Conservation (phyloP, 2,113 vertebrate genomes). For the Corythornis madagascariensis region DNA sequence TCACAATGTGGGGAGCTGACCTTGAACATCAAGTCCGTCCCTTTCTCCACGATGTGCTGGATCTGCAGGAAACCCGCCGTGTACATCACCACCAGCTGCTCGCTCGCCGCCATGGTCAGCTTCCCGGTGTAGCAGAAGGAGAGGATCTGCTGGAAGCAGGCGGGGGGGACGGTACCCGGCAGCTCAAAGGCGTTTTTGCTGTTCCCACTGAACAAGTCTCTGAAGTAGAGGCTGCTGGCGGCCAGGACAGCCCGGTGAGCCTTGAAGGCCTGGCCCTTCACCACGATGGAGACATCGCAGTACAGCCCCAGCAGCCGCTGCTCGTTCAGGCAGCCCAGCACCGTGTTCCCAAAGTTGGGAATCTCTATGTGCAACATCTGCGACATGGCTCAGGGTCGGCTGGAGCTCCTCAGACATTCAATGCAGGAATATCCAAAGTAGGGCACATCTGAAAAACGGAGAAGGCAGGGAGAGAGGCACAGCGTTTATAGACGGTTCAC, state of each 20-base stretch:
- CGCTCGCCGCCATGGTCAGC: constrained; percentile 97
- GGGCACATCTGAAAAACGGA: constrained; percentile 82
- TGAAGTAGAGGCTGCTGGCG: constrained; percentile 96
- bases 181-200: constrained; percentile 96
- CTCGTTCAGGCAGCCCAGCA: constrained; percentile 95
- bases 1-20: constrained; percentile 98
- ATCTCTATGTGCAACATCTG: constrained; percentile 99
- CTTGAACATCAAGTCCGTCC: constrained; percentile 98
- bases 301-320: constrained; percentile 95
- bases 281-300: constrained; percentile 98
- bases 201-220: constrained; percentile 96
- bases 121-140: constrained; percentile 98
- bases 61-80: constrained; percentile 98
- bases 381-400: constrained; percentile 83
- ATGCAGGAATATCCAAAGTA: constrained; percentile 68
- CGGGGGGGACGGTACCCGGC: constrained; percentile 91
- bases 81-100: constrained; percentile 99
- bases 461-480: constrained; percentile 12
- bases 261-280: constrained; percentile 97
- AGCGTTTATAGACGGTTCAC: background rate
- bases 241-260: constrained; percentile 95
- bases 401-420: constrained; percentile 77
- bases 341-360: constrained; percentile 97
- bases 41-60: constrained; percentile 97
- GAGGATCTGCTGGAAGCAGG: constrained; percentile 98